Evolutionary conservation across 1,140 invertebrate genomes (phyloP), one percentile per base, ranked within the genome.

Genomic region (Mya arenaria): DNA sequence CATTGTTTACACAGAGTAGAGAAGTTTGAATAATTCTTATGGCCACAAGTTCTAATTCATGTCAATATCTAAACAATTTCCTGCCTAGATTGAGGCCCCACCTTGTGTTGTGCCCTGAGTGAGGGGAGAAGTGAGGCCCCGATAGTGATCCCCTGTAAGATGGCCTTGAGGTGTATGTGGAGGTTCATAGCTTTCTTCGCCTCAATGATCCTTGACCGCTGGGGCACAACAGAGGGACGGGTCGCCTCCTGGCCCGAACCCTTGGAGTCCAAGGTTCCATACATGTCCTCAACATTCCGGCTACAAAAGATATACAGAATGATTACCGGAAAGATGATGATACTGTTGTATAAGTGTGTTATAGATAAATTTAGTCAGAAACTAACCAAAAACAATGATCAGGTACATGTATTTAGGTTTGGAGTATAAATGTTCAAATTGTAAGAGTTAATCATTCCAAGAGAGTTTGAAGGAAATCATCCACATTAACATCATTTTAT

Each of bases 81-180:
- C n/a, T n/a, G n/a, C n/a, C n/a, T n/a, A n/a, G n/a, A n/a, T 52
- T 41, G 52, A 69, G 17, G 36, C 25, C 37, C 52, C 84, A 94
- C 90, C 87, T 91, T 90, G 92, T 99, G 99, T 90, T 99, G 97
- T 3, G 98, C 98, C 94, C 97, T 97, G 0, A 99, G 94, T 0
- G 98, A 99, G 0, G 98, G 98, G 84, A 99, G 91, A 17, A 99
- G 91, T 1, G 98, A 97, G 0, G 98, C 98, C 60, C 97, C 98
- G 52, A 99, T 96, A 84, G 96, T 97, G 44, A 98, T 92, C 86
- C 96, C 97, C 94, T 97, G 93, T 48, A 94, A 84, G 48, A 93
- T 89, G 71, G 92, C 91, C 85, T 92, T 93, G 71, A 94, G 91
- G 65, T 94, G 92, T 28, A 94, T 89, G 41, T 92, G 88, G 8